Percentiles rank a stretch among this genome's conserved stretches.
These are phyloP conservation scores for Chrysocyon brachyurus DNA, from an alignment of 2,797 vertebrate species.

Conservation along the genomic window DNA sequence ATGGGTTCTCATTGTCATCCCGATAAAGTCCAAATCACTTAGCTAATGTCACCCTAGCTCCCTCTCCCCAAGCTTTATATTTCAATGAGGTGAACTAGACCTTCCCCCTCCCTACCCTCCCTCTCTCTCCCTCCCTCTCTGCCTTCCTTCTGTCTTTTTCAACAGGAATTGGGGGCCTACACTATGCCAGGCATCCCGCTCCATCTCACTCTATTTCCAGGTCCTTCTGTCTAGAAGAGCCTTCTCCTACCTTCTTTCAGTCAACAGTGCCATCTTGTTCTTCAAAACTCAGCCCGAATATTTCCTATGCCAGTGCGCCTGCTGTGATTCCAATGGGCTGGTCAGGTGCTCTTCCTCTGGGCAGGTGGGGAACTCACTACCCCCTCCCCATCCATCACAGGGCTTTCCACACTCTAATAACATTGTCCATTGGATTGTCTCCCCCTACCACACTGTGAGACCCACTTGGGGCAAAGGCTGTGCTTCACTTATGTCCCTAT, in stretches of 20 bases:
- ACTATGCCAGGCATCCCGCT: background rate
- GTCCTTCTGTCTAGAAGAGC: background rate
- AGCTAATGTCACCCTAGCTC: background rate
- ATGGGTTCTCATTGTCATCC: background rate
- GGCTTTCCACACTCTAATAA: background rate
- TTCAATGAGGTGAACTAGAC: background rate
- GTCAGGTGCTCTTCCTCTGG: background rate
- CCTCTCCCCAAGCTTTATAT: background rate
- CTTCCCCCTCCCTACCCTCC: background rate
- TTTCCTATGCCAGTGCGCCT: no score
- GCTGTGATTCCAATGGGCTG: background rate
- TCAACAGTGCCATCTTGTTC: background rate
- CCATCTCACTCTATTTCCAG: background rate
- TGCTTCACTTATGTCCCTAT: background rate
- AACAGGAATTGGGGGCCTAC: background rate
- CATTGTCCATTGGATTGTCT: background rate
- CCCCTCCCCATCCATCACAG: no score
- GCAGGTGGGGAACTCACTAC: no score
- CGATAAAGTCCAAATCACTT: background rate
- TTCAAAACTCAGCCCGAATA: background rate
- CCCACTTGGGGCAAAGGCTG: background rate
- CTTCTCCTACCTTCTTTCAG: background rate
- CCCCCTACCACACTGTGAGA: background rate
- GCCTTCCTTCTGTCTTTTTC: background rate
- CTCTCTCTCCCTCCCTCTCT: rapidly evolving